phyloP scores from a whole-genome alignment of 2,888 invertebrate species.

The Agrilus cyanescens region DNA sequence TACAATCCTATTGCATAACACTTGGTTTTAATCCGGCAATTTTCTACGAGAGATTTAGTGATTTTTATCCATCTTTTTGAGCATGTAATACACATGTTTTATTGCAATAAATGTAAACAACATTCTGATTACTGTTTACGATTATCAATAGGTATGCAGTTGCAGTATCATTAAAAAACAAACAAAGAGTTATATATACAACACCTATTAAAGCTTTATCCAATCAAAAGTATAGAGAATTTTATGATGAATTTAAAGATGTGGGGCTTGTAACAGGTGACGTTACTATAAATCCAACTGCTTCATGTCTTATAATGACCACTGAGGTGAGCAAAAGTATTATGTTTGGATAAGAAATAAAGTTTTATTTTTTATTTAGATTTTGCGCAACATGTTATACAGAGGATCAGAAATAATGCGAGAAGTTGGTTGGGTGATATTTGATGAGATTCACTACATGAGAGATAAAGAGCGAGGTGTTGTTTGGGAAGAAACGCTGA shows the following conservation, averaged over 20 bases:
- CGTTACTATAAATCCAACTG: conserved; percentile 97
- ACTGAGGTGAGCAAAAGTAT: conserved; percentile 61
- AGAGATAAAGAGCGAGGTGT: conserved; percentile 98
- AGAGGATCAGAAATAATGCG: conserved; percentile 97
- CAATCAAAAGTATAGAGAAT: conserved; percentile 98
- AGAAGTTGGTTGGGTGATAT: conserved; percentile 99
- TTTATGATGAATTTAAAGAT: conserved; percentile 93
- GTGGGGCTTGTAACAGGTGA: conserved; percentile 98
- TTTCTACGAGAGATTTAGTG: too few species aligned
- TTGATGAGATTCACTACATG: conserved; percentile 99
- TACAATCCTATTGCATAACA: too few species aligned
- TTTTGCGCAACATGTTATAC: conserved; percentile 96
- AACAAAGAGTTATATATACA: conserved; percentile 98
- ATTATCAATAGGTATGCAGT: conserved; percentile 67
- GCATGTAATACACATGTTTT: too few species aligned
- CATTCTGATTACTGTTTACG: too few species aligned
- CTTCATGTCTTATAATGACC: conserved; percentile 98
- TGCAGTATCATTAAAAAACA: conserved; percentile 82
- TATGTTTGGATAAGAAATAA: neutral
- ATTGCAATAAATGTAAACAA: too few species aligned
- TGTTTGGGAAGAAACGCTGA: conserved; percentile 99
- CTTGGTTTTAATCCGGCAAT: too few species aligned
- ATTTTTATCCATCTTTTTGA: too few species aligned
- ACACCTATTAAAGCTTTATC: conserved; percentile 98
- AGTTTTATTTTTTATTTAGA: conserved; percentile 49